These are phyloP conservation scores for Otolemur garnettii DNA, from an alignment of 2,113 vertebrate genomes.

Conservation along the genomic window DNA sequence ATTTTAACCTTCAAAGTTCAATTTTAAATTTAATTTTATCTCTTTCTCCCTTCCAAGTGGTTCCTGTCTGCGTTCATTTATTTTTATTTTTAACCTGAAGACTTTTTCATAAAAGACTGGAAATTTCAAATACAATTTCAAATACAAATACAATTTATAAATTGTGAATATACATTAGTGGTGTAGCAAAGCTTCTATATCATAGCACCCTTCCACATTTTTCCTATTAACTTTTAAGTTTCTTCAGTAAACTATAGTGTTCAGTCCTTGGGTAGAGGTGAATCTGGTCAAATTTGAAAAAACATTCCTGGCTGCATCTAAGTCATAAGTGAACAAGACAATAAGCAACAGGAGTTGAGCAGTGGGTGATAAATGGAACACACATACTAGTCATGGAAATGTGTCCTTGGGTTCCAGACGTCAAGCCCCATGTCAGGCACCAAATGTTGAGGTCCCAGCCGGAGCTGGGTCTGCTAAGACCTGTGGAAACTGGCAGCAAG, in stretches of 20 bases:
- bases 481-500: no score
- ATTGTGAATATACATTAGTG: background rate
- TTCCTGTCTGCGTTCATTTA: background rate
- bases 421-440: no score
- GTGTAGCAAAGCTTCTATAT: background rate
- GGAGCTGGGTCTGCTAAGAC: no score
- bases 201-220: background rate
- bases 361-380: background rate
- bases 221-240: background rate
- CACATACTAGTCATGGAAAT: background rate
- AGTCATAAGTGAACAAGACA: background rate
- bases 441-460: no score
- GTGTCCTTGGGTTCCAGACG: no score
- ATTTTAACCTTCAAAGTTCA: slow-evolving; percentile 10
- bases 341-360: background rate
- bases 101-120: background rate
- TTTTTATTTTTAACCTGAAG: background rate
- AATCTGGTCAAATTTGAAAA: slow-evolving; percentile 45
- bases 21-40: slow-evolving; percentile 50
- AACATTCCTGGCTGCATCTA: background rate
- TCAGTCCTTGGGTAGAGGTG: background rate
- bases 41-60: background rate
- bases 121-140: background rate
- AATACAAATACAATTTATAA: background rate
- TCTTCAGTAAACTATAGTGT: background rate